Conservation (phyloP, 2,797 vertebrate genomes). For the Cyprinodon diabolis region DNA sequence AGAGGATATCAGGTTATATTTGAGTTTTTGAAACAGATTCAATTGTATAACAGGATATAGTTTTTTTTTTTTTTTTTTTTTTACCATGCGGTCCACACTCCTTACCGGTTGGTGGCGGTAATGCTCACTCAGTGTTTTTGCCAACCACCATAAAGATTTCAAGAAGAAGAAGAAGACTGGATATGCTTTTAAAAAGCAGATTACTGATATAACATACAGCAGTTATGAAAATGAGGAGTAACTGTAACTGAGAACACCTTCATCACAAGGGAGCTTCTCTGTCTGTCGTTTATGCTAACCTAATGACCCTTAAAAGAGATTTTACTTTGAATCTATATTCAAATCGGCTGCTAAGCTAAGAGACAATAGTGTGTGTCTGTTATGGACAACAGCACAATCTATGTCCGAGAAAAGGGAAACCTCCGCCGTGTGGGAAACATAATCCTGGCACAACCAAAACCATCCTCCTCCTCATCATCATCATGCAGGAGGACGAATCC, state of each 20-base stretch:
- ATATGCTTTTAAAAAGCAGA: background rate
- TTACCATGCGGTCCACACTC: too few species aligned
- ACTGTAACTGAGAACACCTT: fast-evolving
- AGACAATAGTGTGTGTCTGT: background rate
- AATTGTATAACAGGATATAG: too few species aligned
- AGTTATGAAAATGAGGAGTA: background rate
- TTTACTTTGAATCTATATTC: slow-evolving; percentile 6
- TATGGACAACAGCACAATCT: slow-evolving; percentile 77
- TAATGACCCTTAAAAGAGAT: background rate
- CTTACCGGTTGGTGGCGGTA: too few species aligned
- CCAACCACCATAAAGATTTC: too few species aligned
- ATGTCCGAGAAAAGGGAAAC: slow-evolving; percentile 88
- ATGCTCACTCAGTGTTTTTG: too few species aligned
- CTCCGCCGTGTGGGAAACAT: slow-evolving; percentile 81
- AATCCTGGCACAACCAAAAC: slow-evolving; percentile 63
- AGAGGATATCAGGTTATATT: too few species aligned
- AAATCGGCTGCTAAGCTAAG: background rate
- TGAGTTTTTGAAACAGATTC: too few species aligned
- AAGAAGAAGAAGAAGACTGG: background rate
- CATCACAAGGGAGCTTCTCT: background rate
- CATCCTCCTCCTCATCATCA: slow-evolving; percentile 12
- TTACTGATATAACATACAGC: background rate
- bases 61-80: too few species aligned
- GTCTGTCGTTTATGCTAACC: background rate
- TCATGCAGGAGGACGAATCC: slow-evolving; percentile 75